phyloP scores from a whole-genome alignment of 2,797 vertebrate species.

The Poeciliopsis turneri region DNA sequence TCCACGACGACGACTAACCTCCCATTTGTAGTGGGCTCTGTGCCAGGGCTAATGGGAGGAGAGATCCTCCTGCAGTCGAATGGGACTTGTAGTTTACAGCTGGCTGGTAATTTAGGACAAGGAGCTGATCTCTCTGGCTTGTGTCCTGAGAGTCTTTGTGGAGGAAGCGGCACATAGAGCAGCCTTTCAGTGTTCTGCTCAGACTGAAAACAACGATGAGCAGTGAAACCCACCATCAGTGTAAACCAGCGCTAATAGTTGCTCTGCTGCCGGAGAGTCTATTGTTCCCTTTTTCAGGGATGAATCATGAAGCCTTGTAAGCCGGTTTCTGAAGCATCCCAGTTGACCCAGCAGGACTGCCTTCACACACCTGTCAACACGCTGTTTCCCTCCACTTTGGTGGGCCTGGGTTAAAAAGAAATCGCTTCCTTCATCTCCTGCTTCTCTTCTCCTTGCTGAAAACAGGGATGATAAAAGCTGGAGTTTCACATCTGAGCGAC shows the following conservation, averaged over 20 bases:
- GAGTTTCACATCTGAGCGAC: conserved; percentile 75
- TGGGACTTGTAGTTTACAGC: conserved; percentile 77
- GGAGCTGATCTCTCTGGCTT: conserved; percentile 53
- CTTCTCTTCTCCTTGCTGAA: conserved; percentile 60
- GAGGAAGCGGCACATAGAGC: conserved; percentile 6
- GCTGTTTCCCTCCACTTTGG: conserved; percentile 71
- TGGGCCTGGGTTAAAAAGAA: conserved; percentile 77
- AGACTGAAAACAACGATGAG: conserved; percentile 22
- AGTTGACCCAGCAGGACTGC: conserved; percentile 69
- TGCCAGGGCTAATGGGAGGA: conserved; percentile 84
- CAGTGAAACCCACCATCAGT: conserved; percentile 19
- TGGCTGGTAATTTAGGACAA: conserved; percentile 69
- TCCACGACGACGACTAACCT: conserved; percentile 76
- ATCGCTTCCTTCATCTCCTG: conserved; percentile 68
- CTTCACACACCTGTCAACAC: conserved; percentile 72
- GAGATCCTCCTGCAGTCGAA: conserved; percentile 68
- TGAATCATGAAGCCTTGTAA: conserved; percentile 59
- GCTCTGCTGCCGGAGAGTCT: conserved; percentile 27
- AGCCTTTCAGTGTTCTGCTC: conserved; percentile 11
- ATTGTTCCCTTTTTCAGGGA: conserved; percentile 30
- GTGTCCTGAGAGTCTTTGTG: conserved; percentile 39
- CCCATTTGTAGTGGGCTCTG: conserved; percentile 68
- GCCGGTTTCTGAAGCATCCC: conserved; percentile 69
- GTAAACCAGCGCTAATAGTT: conserved; percentile 11
- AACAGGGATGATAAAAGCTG: conserved; percentile 79